Percentiles rank a stretch among this genome's conserved stretches.
Conservation (phyloP, 1,140 invertebrate species). For the Atta cephalotes region DNA sequence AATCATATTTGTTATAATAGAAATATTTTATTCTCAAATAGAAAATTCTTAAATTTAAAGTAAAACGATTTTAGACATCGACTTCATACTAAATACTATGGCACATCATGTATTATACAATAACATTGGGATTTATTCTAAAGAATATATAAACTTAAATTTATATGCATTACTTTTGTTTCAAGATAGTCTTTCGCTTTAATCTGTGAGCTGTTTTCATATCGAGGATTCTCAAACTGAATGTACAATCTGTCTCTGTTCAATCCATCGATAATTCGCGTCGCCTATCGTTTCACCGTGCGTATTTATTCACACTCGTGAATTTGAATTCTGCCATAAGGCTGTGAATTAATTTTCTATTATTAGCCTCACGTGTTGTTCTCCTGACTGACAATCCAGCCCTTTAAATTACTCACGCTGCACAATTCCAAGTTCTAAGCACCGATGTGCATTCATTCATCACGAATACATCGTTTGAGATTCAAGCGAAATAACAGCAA, state of each 20-base stretch:
- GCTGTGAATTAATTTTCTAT: constrained; percentile 49
- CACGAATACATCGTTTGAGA: constrained; percentile 31
- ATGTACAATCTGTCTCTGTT: neutral
- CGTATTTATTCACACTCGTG: neutral
- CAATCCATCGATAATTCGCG: neutral
- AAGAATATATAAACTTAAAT: too few relatives aligned
- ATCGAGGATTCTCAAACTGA: neutral
- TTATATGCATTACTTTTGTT: too few relatives aligned
- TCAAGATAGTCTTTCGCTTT: neutral
- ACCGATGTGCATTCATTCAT: constrained; percentile 33
- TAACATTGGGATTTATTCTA: too few relatives aligned
- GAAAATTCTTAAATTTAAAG: too few relatives aligned
- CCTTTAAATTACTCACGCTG: neutral
- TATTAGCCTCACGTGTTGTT: constrained; percentile 36
- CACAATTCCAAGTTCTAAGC: constrained; percentile 7
- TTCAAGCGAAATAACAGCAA: constrained; percentile 49
- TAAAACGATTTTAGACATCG: too few relatives aligned
- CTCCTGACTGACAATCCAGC: constrained; percentile 9
- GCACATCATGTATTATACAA: too few relatives aligned
- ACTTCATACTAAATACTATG: too few relatives aligned
- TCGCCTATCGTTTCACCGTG: constrained; percentile 16
- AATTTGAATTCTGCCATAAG: constrained; percentile 17
- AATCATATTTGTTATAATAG: too few relatives aligned
- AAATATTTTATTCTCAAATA: too few relatives aligned
- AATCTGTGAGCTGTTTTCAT: neutral